Evolutionary conservation across 2,888 invertebrate species (phyloP).

Genomic region (Thalpophila matura): DNA sequence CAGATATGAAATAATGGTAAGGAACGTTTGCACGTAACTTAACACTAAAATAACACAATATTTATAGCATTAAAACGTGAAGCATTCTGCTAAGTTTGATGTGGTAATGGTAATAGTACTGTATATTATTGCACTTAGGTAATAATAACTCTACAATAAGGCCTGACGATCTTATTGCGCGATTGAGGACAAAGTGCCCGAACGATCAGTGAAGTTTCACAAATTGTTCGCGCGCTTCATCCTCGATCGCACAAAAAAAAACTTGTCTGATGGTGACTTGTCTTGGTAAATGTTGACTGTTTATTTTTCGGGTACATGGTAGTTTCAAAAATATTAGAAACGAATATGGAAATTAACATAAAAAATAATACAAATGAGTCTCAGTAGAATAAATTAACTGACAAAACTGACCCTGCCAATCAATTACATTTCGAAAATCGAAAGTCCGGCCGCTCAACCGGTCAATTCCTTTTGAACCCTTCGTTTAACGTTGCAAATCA

Average conservation of each 20-base stretch:
- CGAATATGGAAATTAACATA: neutral
- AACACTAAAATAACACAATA: neutral
- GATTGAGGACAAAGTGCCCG: too few relatives aligned
- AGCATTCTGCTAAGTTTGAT: neutral
- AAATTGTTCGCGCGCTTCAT: too few relatives aligned
- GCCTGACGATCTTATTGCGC: too few relatives aligned
- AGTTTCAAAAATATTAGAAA: too few relatives aligned
- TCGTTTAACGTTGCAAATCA: conserved; percentile 74
- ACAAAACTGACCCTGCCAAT: conserved; percentile 26
- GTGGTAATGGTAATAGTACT: too few relatives aligned
- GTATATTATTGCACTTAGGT: too few relatives aligned
- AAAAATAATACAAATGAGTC: neutral
- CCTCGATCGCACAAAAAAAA: too few relatives aligned
- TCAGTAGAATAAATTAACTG: conserved; percentile 1
- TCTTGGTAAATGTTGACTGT: too few relatives aligned
- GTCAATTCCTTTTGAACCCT: conserved; percentile 71
- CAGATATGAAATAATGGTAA: neutral
- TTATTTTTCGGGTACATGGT: too few relatives aligned
- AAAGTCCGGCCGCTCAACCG: conserved; percentile 53
- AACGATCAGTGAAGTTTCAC: too few relatives aligned
- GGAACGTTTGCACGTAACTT: conserved; percentile 1
- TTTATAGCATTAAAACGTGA: conserved; percentile 7
- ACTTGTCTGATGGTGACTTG: too few relatives aligned
- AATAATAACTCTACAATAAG: too few relatives aligned
- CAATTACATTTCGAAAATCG: conserved; percentile 61